Base-by-base conservation (phyloP, 2,888 invertebrate genomes). In the Xanthia icteritia region DNA sequence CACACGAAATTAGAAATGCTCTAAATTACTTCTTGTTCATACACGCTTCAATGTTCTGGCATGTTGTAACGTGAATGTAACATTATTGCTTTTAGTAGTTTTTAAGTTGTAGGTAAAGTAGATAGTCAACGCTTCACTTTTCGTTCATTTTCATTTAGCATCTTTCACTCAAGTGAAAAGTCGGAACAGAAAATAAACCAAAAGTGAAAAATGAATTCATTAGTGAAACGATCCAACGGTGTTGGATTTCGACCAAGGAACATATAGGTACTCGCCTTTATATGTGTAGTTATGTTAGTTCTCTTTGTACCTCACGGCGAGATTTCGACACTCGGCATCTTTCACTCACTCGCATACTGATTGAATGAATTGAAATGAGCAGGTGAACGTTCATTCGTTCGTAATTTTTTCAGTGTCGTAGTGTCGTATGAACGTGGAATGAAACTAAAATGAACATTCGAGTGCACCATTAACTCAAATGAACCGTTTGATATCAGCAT, bases 1-100 rank as follows among this genome's bases (percentile, higher is more conserved):
- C 89, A 84, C 78, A 76, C 84, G 91, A 91, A 91, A 92, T 91
- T 91, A 91, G 91, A 90, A 84, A 88, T 70, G 60, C 73, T 79
- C 70, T 45, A 66, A 82, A 85, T 79, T 45, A 65, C 73, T 84
- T 63, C 73, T 81, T 58, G 78, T 73, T 70, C 60, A 80, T 54
- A 70, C 9, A 76, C 36, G 51, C n/a, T 79, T 39, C 67, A 71
- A 68, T 67, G 36, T 65, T 0, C 31, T 73, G 66, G 54, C 58
- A 63, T 56, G 48, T 31, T 31, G 73, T 31, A 23, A 72, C n/a
- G 42, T 64, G 5, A 42, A 31, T 31, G n/a, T 31, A 42, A 36
- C 27, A 11, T 58, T 36, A 73, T 65, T 42, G 31, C 15, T 79
- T 54, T 65, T 51, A 20, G 45, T 75, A 17, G 31, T 63, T 64